Evolutionary conservation across 2,113 vertebrate genomes (phyloP), one percentile per base, ranked within the genome.

Genomic region (Circaetus gallicus): DNA sequence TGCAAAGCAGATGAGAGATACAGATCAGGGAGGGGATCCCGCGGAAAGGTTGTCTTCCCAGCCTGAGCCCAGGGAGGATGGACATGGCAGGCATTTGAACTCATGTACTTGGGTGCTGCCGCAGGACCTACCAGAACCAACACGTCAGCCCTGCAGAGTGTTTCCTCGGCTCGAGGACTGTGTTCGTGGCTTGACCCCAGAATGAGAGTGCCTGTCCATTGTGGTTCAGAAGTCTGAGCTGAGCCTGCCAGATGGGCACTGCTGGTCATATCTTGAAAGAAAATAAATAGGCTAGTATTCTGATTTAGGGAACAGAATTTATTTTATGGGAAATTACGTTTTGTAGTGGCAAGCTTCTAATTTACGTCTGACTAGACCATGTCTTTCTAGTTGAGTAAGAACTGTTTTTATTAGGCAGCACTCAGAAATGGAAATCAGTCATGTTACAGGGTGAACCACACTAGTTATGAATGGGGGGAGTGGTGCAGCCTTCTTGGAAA

Each of bases 101-200:
- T 16, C 21, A 4, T 0, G 16, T 18, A 7, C 31, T 16, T 4
- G 61, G 43, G 10, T 50, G 55, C 80, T 82, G 55, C 71, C 0
- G 0, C 16, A 12, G 61, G 58, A 80, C 58, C 22, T 34, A 14
- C 28, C 34, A 43, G 38, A 72, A 32, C 36, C n/a, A 17, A 7
- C 42, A 11, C 0, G 0, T 34, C 24, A 5, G 32, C 36, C 58
- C 32, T 34, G 32, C 10, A 6, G 21, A 15, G 11, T 1, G 0
- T 42, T 43, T 81, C 70, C 83, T 63, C 7, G 1, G 19, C 38
- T 77, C 0, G 0, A 56, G 49, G 31, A 13, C 52, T 56, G 16
- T 4, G 2, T 24, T 69, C 7, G 3, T 7, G 4, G 40, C 58
- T 31, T 45, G 50, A 58, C 14, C 52, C 55, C 31, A 34, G 42